phyloP scores from a whole-genome alignment of 2,888 invertebrate species.

The Eristalis tenax region DNA sequence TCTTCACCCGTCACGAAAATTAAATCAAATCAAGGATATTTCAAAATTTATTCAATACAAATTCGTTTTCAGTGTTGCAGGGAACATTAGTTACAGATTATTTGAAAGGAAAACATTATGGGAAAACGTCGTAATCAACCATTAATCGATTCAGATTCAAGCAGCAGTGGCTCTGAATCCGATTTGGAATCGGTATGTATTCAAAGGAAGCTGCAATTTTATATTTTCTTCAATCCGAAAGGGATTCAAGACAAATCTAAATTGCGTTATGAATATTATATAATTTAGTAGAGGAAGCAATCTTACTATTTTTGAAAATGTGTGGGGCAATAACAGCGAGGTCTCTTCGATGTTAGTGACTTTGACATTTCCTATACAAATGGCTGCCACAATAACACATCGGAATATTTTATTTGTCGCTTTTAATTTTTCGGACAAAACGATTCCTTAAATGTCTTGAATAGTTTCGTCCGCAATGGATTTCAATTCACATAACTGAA shows the following conservation, averaged over 20 bases:
- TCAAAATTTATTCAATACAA: slow-evolving; percentile 12
- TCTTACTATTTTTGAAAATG: slow-evolving; percentile 3
- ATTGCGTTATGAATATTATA: slow-evolving; percentile 28
- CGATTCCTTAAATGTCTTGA: neutral
- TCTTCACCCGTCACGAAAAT: slow-evolving; percentile 4
- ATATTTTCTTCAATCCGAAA: neutral
- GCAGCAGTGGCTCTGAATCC: slow-evolving; percentile 88
- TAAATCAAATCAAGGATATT: neutral
- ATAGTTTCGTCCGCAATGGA: neutral
- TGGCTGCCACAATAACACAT: slow-evolving; percentile 59
- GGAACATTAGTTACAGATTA: neutral
- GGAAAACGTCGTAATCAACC: slow-evolving; percentile 92
- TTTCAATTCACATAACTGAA: neutral
- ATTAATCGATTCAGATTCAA: slow-evolving; percentile 91
- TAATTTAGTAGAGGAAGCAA: slow-evolving; percentile 21
- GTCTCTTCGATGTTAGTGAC: neutral
- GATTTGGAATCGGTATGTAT: slow-evolving; percentile 91
- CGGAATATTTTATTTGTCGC: slow-evolving; percentile 9
- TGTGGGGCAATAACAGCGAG: slow-evolving; percentile 20
- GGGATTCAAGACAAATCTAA: neutral
- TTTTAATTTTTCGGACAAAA: neutral
- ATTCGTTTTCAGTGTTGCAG: slow-evolving; percentile 1
- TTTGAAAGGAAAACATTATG: slow-evolving; percentile 82
- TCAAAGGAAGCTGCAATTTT: neutral
- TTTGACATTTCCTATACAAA: slow-evolving; percentile 66